A percentile compares a stretch with the other conserved stretches of the same genome.
These are phyloP conservation scores for Neelides folsomi DNA, from an alignment of 2,888 invertebrate species.

Conservation along the genomic window DNA sequence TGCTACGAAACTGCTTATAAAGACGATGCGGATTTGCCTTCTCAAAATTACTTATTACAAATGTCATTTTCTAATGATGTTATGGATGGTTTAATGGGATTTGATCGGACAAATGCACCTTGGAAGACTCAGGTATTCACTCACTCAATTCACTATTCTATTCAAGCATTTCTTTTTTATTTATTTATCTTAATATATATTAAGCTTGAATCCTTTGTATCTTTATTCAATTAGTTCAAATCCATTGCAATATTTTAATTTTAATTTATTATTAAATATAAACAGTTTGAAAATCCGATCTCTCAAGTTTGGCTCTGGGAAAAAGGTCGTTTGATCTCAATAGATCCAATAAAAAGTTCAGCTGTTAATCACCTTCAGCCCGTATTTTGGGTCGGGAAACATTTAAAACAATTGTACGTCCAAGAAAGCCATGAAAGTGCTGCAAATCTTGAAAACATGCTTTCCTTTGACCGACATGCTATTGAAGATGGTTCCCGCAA, in stretches of 20 bases:
- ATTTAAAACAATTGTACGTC: conserved; percentile 50
- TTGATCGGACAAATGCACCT: too few relatives aligned
- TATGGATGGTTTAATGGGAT: too few relatives aligned
- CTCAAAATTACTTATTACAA: too few relatives aligned
- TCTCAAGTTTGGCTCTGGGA: conserved; percentile 75
- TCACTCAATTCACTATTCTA: too few relatives aligned
- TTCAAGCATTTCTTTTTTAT: too few relatives aligned
- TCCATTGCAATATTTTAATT: too few relatives aligned
- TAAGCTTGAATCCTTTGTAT: too few relatives aligned
- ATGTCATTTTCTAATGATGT: too few relatives aligned
- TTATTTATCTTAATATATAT: too few relatives aligned
- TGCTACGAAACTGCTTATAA: conserved; percentile 18
- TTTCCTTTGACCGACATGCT: conserved; percentile 5
- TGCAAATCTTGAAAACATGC: conserved; percentile 15
- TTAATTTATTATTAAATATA: too few relatives aligned
- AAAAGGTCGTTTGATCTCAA: conserved; percentile 49
- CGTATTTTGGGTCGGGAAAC: conserved; percentile 70
- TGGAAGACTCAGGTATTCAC: too few relatives aligned
- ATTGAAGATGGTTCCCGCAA: background rate
- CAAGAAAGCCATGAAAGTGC: conserved; percentile 30
- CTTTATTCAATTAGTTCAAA: too few relatives aligned
- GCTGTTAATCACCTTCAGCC: conserved; percentile 40
- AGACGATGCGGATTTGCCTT: conserved; percentile 3
- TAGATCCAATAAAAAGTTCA: conserved; percentile 55
- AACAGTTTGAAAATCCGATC: conserved; percentile 64